These are phyloP conservation scores for Caloenas nicobarica DNA, from an alignment of 2,113 vertebrate genomes.

Conservation along the genomic window DNA sequence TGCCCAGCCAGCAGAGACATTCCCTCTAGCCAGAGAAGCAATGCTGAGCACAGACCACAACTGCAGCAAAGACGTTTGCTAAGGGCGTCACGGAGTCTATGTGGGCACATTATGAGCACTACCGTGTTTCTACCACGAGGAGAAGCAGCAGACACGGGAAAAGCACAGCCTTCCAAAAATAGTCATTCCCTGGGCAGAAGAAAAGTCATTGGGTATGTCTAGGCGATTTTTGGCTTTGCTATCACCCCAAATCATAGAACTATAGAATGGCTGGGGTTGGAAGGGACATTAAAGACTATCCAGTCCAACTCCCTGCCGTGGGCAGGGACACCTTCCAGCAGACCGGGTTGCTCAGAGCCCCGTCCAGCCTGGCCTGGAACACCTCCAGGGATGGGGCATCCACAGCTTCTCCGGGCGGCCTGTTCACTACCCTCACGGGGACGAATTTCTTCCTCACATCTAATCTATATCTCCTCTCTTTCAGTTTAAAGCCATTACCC, in stretches of 20 bases:
- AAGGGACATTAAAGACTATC: too few relatives aligned
- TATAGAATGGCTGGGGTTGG: too few relatives aligned
- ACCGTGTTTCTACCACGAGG: rapidly evolving
- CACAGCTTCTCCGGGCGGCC: too few relatives aligned
- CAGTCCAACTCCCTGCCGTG: too few relatives aligned
- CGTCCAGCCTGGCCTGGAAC: too few relatives aligned
- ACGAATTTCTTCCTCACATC: too few relatives aligned
- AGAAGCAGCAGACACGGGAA: background rate
- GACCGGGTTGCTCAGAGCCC: too few relatives aligned
- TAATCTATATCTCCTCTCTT: too few relatives aligned
- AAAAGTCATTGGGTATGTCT: rapidly evolving
- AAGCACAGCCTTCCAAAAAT: background rate
- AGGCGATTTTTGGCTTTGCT: background rate
- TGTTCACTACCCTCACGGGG: too few relatives aligned
- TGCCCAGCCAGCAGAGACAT: background rate
- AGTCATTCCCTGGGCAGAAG: background rate
- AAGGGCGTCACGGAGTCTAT: background rate
- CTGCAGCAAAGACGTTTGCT: background rate
- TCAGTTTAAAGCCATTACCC: too few relatives aligned
- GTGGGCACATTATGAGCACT: background rate
- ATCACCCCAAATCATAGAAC: background rate
- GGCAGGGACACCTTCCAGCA: too few relatives aligned
- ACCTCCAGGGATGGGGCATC: too few relatives aligned
- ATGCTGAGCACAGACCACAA: background rate
- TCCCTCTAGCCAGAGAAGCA: background rate